Evolutionary conservation across 2,113 vertebrate genomes (phyloP).

Genomic region (Tiliqua scincoides): DNA sequence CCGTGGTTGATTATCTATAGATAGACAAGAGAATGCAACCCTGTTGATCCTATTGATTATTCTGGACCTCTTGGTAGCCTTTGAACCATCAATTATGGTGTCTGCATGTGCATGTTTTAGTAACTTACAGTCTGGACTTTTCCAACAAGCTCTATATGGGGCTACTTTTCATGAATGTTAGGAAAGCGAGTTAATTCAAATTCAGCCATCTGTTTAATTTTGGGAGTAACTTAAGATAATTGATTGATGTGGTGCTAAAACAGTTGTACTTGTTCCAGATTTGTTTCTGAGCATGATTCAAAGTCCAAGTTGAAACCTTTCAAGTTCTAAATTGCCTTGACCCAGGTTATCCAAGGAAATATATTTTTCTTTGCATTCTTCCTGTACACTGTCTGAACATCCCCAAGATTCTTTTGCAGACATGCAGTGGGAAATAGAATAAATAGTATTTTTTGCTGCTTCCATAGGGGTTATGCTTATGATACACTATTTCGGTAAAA

Average conservation of each 20-base stretch:
- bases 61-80: not conserved
- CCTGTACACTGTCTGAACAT: not conserved
- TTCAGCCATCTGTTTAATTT: not conserved
- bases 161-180: not conserved
- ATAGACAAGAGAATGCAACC: not conserved
- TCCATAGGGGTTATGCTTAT: not conserved
- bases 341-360: not conserved
- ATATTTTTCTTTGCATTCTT: not conserved
- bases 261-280: not conserved
- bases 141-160: not conserved
- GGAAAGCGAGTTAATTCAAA: not conserved
- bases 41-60: not conserved
- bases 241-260: not conserved
- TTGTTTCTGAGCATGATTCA: not conserved
- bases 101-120: not conserved
- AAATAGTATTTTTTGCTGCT: not conserved
- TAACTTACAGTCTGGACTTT: too few relatives aligned
- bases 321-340: not conserved
- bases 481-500: not conserved
- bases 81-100: not conserved
- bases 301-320: not conserved
- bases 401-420: not conserved
- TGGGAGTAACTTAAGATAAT: not conserved
- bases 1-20: not conserved
- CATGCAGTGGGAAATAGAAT: not conserved